Evolutionary conservation across 2,797 vertebrate species (phyloP).

Genomic region (Huso huso): DNA sequence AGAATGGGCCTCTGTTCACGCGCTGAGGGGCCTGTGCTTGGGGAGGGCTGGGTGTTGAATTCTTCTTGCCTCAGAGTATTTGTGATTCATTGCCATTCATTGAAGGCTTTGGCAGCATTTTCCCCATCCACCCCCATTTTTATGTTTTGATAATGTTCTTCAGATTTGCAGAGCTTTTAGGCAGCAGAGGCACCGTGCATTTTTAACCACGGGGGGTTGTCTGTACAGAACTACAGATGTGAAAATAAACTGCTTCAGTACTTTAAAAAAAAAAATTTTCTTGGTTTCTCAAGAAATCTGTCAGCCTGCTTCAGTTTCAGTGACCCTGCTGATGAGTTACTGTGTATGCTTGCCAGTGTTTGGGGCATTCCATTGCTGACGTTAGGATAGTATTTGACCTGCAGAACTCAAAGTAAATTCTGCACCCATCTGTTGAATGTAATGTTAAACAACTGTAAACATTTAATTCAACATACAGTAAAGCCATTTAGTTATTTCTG

Average conservation of each 20-base stretch:
- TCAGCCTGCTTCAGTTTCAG: too few species aligned
- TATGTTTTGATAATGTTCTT: slow-evolving; percentile 60
- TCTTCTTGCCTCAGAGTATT: slow-evolving; percentile 50
- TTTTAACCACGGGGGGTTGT: slow-evolving; percentile 52
- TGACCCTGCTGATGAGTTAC: too few species aligned
- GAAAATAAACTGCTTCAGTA: slow-evolving; percentile 26
- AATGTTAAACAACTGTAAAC: too few species aligned
- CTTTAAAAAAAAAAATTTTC: too few species aligned
- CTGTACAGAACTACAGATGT: slow-evolving; percentile 69
- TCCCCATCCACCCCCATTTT: slow-evolving; percentile 17
- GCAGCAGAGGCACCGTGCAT: slow-evolving; percentile 39
- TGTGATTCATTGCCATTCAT: slow-evolving; percentile 61
- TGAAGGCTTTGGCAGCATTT: slow-evolving; percentile 44
- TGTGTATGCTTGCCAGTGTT: too few species aligned
- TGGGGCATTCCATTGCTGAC: too few species aligned
- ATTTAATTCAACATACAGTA: too few species aligned
- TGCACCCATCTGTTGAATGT: too few species aligned
- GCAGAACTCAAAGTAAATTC: too few species aligned
- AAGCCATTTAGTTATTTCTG: too few species aligned
- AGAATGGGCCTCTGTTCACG: slow-evolving; percentile 57
- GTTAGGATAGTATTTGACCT: too few species aligned
- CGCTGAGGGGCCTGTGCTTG: slow-evolving; percentile 22
- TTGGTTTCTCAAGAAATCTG: too few species aligned
- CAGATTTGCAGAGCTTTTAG: slow-evolving; percentile 36
- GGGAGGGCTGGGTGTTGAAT: slow-evolving; percentile 32